Evolutionary conservation across 2,113 vertebrate genomes (phyloP), one percentile per base, ranked within the genome.

Genomic region (Phylloscopus trochilus): DNA sequence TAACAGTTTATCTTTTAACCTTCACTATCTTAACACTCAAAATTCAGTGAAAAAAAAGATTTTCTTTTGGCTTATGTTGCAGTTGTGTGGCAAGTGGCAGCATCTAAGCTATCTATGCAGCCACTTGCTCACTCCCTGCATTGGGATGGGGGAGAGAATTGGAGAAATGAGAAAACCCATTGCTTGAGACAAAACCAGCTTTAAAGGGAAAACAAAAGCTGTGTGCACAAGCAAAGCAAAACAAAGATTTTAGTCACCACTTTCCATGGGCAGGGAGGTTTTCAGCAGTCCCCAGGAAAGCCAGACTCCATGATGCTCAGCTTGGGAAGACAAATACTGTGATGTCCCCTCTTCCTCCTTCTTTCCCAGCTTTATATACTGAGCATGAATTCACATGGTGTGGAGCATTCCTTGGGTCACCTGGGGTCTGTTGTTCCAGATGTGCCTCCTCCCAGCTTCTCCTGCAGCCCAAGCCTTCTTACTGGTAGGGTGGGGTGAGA

Each of bases 81-180:
- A 7, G 30, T 55, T 74, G n/a, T n/a, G n/a, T n/a, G n/a, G n/a
- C n/a, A n/a, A n/a, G n/a, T n/a, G 26, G 12, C n/a, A 47, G n/a
- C 15, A 55, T 27, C 67, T 53, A 67, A 60, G 28, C 30, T 21
- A 44, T 44, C 59, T 22, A 8, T 0, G 0, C 30, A 79, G n/a
- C 67, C 7, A 59, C 46, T 79, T 0, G 1, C 30, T 85, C 67
- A 23, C 24, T 44, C n/a, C 10, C 46, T 1, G 2, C 1, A 1
- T 27, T 37, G 68, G 7, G 13, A 55, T 43, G 35, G 22, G 7
- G 41, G n/a, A 67, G 41, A 60, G 30, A 60, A 49, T 12, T 41
- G 47, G 44, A 60, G 18, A 73, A 80, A 13, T 85, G 46, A 62
- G 53, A 33, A 74, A 55, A 80, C 7, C 28, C 41, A 33, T 17